These are phyloP conservation scores for Paralichthys olivaceus DNA, from an alignment of 2,113 vertebrate species.

Conservation along the genomic window DNA sequence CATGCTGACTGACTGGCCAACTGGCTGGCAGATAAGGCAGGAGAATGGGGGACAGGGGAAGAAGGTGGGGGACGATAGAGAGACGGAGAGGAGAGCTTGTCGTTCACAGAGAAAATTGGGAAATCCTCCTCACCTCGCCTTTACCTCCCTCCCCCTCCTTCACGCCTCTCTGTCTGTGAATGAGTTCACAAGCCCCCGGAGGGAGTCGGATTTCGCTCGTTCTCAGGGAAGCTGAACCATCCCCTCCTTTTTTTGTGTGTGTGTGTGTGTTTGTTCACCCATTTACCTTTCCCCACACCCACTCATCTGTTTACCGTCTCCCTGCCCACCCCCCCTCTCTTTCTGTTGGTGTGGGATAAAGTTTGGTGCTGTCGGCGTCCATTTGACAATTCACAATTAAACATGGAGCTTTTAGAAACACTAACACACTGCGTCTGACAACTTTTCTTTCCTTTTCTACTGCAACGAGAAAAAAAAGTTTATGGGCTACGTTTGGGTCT, in stretches of 20 bases:
- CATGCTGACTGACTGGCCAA: constrained; percentile 50
- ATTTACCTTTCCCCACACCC: constrained; percentile 54
- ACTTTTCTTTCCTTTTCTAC: constrained; percentile 13
- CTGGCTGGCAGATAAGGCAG: constrained; percentile 59
- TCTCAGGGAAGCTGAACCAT: constrained; percentile 62
- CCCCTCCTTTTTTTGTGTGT: constrained; percentile 24
- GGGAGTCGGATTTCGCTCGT: constrained; percentile 68
- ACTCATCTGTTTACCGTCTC: constrained; percentile 49
- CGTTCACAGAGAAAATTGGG: constrained; percentile 44
- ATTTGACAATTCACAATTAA: constrained; percentile 39
- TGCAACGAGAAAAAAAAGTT: neutral
- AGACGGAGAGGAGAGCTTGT: constrained; percentile 19
- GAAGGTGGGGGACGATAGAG: constrained; percentile 21
- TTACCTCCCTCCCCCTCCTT: constrained; percentile 34
- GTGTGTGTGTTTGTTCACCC: constrained; percentile 52
- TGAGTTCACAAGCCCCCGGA: constrained; percentile 53
- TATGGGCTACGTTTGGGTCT: constrained; percentile 37
- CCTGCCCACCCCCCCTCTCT: constrained; percentile 38
- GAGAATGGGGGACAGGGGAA: constrained; percentile 6
- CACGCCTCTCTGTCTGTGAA: constrained; percentile 47
- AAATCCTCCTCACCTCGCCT: constrained; percentile 54
- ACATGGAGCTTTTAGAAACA: constrained; percentile 16
- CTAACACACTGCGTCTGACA: neutral
- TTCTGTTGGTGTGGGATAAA: constrained; percentile 7
- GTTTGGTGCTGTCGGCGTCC: constrained; percentile 26